Percentiles rank a stretch among this genome's conserved stretches.
phyloP scores from a whole-genome alignment of 2,113 vertebrate species.

The Psephotus haematonotus region DNA sequence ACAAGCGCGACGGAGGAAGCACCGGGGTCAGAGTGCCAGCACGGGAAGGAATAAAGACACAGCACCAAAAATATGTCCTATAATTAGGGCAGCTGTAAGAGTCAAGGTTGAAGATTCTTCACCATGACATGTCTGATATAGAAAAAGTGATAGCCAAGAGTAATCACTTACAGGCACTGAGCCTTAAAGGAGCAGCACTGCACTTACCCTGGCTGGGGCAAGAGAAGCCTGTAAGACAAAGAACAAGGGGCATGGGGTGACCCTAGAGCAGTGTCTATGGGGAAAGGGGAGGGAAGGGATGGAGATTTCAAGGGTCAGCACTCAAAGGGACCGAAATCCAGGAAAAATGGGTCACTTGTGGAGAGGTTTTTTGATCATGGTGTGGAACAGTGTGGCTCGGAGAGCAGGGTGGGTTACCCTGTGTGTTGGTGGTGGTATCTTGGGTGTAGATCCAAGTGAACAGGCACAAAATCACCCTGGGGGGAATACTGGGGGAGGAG shows the following conservation, averaged over 20 bases:
- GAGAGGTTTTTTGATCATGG: neutral
- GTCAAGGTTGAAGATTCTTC: constrained; percentile 77
- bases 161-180: constrained; percentile 62
- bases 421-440: neutral
- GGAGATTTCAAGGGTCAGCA: constrained; percentile 30
- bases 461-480: neutral
- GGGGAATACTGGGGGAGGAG: neutral
- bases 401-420: neutral
- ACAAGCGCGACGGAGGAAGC: constrained; percentile 67
- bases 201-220: neutral
- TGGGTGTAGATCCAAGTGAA: neutral
- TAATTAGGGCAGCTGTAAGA: constrained; percentile 75
- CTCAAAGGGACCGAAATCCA: constrained; percentile 20
- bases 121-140: constrained; percentile 71
- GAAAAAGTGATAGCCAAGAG: constrained; percentile 67
- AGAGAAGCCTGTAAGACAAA: neutral
- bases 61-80: constrained; percentile 75
- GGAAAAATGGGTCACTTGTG: neutral
- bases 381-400: neutral
- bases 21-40: constrained; percentile 65
- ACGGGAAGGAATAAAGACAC: constrained; percentile 70
- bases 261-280: neutral
- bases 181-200: constrained; percentile 57
- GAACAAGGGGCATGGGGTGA: neutral
- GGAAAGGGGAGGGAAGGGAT: neutral